phyloP scores from a whole-genome alignment of 1,140 invertebrate genomes.

The Drosophila watanabei region DNA sequence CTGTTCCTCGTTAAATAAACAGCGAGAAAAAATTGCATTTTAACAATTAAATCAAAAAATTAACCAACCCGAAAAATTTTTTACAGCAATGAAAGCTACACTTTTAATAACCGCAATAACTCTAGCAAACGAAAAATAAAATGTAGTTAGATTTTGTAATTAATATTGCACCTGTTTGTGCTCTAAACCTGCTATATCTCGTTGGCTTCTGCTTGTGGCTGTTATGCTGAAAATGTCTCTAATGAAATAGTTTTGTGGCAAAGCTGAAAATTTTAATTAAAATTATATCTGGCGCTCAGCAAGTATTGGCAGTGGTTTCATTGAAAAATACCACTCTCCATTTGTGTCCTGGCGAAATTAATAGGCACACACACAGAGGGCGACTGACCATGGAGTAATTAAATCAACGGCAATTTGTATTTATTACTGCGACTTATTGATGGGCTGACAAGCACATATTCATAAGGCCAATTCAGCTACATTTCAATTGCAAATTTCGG shows the following conservation, averaged over 20 bases:
- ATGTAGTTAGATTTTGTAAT: not conserved
- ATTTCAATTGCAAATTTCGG: constrained; percentile 40
- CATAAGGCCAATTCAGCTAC: constrained; percentile 20
- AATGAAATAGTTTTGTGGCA: constrained; percentile 57
- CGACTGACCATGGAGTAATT: constrained; percentile 21
- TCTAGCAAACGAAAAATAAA: not conserved
- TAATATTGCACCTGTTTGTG: not conserved
- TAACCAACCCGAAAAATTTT: not conserved
- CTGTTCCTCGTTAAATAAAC: not conserved
- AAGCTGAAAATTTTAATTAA: constrained; percentile 55
- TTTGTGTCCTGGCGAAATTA: constrained; percentile 8
- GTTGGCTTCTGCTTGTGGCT: not conserved
- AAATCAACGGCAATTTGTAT: constrained; percentile 33
- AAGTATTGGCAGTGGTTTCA: constrained; percentile 18
- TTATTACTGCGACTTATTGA: constrained; percentile 29
- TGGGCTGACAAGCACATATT: constrained; percentile 5
- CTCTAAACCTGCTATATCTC: not conserved
- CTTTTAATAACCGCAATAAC: not conserved
- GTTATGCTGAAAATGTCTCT: constrained; percentile 30
- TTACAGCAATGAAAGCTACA: not conserved
- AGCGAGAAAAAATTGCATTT: not conserved
- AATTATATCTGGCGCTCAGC: constrained; percentile 9
- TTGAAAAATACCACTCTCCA: constrained; percentile 28
- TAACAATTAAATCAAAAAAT: not conserved
- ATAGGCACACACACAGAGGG: constrained; percentile 11